Conservation (phyloP, 1,140 invertebrate genomes). For the Papilio machaon region DNA sequence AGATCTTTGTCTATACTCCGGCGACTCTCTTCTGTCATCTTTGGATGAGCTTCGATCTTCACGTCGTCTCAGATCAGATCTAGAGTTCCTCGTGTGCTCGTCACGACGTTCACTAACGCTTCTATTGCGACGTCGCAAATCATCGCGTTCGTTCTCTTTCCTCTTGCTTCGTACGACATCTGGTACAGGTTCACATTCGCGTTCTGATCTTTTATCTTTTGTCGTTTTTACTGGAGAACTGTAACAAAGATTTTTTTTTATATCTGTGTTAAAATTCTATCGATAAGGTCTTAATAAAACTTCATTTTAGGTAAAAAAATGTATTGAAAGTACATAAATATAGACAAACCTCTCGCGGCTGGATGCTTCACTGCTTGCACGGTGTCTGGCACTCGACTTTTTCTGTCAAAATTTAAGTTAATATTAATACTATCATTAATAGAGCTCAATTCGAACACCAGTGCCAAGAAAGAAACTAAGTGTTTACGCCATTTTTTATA, state of each 20-base stretch:
- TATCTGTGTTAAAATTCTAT: background rate
- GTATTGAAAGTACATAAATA: background rate
- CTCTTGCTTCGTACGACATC: constrained; percentile 52
- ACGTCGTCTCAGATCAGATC: constrained; percentile 48
- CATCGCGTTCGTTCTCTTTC: constrained; percentile 59
- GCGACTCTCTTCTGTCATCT: constrained; percentile 53
- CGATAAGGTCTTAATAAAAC: background rate
- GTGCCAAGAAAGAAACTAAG: constrained; percentile 79
- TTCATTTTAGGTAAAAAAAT: background rate
- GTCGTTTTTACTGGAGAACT: constrained; percentile 68
- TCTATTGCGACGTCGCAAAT: constrained; percentile 41
- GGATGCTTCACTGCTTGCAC: constrained; percentile 73
- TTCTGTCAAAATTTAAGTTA: constrained; percentile 78
- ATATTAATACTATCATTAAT: constrained; percentile 40
- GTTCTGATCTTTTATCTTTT: constrained; percentile 63
- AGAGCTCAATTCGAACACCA: constrained; percentile 63
- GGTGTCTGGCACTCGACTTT: constrained; percentile 80
- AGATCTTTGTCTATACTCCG: constrained; percentile 59
- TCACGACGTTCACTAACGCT: constrained; percentile 44
- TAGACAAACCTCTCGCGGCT: constrained; percentile 76
- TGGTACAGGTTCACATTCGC: constrained; percentile 50
- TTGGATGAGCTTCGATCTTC: constrained; percentile 53
- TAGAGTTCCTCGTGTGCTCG: constrained; percentile 45
- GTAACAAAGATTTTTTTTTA: constrained; percentile 45
- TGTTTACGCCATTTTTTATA: constrained; percentile 75